Evolutionary conservation across 1,140 invertebrate species (phyloP), one percentile per base, ranked within the genome.

Genomic region (Anastrepha ludens): DNA sequence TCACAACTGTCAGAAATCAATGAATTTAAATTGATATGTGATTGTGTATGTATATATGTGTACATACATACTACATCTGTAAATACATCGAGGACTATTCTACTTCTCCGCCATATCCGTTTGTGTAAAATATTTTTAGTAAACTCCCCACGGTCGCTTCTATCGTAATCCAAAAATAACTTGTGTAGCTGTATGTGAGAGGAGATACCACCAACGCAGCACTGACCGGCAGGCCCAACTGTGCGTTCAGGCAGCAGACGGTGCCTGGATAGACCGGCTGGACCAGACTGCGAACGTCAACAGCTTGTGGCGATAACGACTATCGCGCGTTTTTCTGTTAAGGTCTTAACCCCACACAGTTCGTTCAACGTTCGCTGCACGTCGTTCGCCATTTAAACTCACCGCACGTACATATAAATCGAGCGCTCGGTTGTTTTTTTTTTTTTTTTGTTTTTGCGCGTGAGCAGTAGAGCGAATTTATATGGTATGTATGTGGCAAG

Each of bases 291-390:
- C 15, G 50, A 86, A 20, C 50, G 15, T 13, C 55, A 44, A n/a
- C 41, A 17, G 58, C 58, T 81, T 60, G 85, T 15, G 67, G 17
- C 65, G 87, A 88, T 88, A 88, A 88, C 81, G 87, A 86, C 67
- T 88, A 88, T 88, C 87, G 85, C 87, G 41, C 44, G 47, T 67
- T 65, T 29, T 17, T 67, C 39, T 87, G 58, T 17, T 62, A 59
- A 85, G 87, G 87, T 88, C 87, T 86, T 88, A 88, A 88, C 87
- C 87, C 86, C 85, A 44, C 85, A 44, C 9, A 15, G 39, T n/a
- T 55, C 67, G 41, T 74, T 44, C 39, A 81, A 81, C n/a, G 11
- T 81, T 55, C 74, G 74, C 15, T 81, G n/a, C 74, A n/a, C 74
- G 74, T 47, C 74, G 74, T 47, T 55, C 20, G 47, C 47, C 15